These are phyloP conservation scores for Netelia virgata DNA, from an alignment of 2,888 invertebrate species.

Conservation along the genomic window DNA sequence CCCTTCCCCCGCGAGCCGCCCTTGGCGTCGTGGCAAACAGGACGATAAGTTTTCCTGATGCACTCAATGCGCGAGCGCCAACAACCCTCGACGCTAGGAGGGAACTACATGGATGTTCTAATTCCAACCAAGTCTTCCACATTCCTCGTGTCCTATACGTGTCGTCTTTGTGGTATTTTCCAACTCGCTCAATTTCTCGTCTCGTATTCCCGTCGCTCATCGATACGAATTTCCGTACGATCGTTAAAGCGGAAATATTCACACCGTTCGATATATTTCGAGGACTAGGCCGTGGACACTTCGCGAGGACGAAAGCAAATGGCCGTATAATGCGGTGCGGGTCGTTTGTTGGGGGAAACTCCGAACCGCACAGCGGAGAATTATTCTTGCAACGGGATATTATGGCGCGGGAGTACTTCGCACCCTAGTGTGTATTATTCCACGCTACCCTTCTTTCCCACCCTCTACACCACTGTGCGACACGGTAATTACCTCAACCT, in stretches of 20 bases:
- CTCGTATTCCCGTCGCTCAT: too few species aligned
- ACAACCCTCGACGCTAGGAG: not conserved
- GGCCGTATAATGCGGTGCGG: too few species aligned
- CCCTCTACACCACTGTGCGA: not conserved
- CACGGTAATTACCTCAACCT: constrained; percentile 24
- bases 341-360: not conserved
- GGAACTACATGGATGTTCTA: constrained; percentile 12
- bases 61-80: not conserved
- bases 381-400: not conserved
- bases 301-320: too few species aligned
- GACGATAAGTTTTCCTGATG: constrained; percentile 13
- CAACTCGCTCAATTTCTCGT: too few species aligned
- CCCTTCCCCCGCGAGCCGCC: not conserved
- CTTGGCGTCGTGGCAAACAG: constrained; percentile 44
- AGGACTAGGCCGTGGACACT: too few species aligned
- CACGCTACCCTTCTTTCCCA: not conserved
- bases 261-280: too few species aligned
- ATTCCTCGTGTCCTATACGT: not conserved
- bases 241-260: too few species aligned
- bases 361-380: not conserved
- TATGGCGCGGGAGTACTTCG: not conserved
- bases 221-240: too few species aligned
- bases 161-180: too few species aligned
- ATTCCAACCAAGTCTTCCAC: constrained; percentile 15
- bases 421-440: constrained; percentile 19